A percentile compares a stretch with the other conserved stretches of the same genome.
Conservation (phyloP, 2,113 vertebrate species). For the Xenotilapia longispinis region DNA sequence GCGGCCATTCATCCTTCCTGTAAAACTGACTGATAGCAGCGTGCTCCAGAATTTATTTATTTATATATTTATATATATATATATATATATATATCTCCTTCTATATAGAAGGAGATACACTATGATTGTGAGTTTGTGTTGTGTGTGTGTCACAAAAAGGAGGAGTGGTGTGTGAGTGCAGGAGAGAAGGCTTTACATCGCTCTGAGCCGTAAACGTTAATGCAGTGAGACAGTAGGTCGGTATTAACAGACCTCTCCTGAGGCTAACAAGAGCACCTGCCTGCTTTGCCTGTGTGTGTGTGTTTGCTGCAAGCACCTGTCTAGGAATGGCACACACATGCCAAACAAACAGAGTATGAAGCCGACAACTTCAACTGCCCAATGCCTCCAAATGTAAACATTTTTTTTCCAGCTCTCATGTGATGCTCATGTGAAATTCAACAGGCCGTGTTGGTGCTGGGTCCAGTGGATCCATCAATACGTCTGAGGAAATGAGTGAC, state of each 20-base stretch:
- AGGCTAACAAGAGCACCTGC: slow-evolving; percentile 43
- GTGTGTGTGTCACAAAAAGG: background rate
- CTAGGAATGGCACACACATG: background rate
- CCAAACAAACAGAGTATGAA: background rate
- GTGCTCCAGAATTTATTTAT: slow-evolving; percentile 19
- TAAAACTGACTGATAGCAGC: slow-evolving; percentile 55
- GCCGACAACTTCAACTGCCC: background rate
- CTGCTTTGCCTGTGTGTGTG: background rate
- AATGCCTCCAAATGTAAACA: background rate
- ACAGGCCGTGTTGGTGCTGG: slow-evolving; percentile 21
- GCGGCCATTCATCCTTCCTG: background rate
- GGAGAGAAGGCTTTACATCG: slow-evolving; percentile 1
- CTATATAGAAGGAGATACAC: background rate
- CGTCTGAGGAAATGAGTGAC: slow-evolving; percentile 51
- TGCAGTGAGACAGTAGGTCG: slow-evolving; percentile 29
- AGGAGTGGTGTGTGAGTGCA: background rate
- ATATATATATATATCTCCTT: background rate
- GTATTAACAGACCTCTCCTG: slow-evolving; percentile 29
- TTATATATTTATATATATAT: too few species aligned
- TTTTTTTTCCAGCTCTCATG: background rate
- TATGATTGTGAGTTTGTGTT: background rate
- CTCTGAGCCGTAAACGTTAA: slow-evolving; percentile 20
- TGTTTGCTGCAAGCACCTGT: background rate
- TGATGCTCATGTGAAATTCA: slow-evolving; percentile 41
- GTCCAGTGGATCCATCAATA: slow-evolving; percentile 39